Base-by-base conservation (phyloP, 2,113 vertebrate genomes). In the Rallus limicola region DNA sequence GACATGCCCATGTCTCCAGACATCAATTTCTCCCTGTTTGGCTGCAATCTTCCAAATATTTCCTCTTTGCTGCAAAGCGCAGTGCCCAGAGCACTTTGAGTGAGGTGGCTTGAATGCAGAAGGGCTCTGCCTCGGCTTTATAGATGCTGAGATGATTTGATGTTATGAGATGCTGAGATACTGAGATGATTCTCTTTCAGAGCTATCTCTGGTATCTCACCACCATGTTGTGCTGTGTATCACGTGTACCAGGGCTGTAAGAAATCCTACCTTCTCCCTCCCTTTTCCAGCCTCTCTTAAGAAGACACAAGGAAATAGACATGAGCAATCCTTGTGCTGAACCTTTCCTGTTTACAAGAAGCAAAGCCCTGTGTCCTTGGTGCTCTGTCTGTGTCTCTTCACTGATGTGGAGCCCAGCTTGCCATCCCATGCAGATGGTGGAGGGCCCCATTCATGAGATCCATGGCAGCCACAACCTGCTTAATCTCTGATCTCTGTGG, bases 231-330 rank as follows among this genome's bases (percentile, higher is more conserved):
- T 80, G 56, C 58, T 88, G 46, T 33, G 46, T 52, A 26, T 8
- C 0, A 0, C 55, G 53, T 60, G 42, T 70, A 56, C 70, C 34
- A 48, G 18, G 6, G 15, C 7, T 79, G 16, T 21, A 63, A 78
- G 40, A 86, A 85, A 65, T 31, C 8, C 23, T 5, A 8, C 33
- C 16, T 84, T 89, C 92, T 89, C 40, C 40, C 7, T n/a, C 13
- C n/a, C 26, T 79, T 70, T 75, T 67, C 21, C 34, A 40, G 20
- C 60, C 64, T 89, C 15, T 77, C 20, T 87, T 64, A 34, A 40
- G 58, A 65, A 58, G 40, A 31, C 15, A 48, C 3, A 38, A 74
- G 56, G 69, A 69, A 76, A 23, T 16, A 33, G 29, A 46, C 14
- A 53, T 34, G 72, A 88, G 23, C 16, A 48, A 13, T 40, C 56